These are phyloP conservation scores for Rhagium mordax DNA, from an alignment of 2,888 invertebrate genomes.

Conservation along the genomic window DNA sequence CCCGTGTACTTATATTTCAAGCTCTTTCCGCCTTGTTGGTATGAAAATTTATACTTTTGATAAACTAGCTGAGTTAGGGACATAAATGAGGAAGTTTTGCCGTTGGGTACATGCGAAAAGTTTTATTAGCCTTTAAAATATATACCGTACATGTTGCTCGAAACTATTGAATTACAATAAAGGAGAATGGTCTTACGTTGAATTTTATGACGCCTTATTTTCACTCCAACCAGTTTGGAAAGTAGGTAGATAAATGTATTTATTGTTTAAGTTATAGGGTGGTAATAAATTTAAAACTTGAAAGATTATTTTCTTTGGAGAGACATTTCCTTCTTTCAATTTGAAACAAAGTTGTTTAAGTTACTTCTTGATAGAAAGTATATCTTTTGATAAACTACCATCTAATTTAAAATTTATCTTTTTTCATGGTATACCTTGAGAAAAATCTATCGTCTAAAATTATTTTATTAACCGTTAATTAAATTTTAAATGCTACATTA, in stretches of 20 bases:
- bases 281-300: slow-evolving; percentile 37
- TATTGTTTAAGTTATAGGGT: slow-evolving; percentile 41
- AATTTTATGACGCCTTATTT: slow-evolving; percentile 24
- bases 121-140: slow-evolving; percentile 34
- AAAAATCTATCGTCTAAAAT: neutral
- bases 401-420: neutral
- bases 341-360: slow-evolving; percentile 32
- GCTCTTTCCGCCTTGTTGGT: slow-evolving; percentile 2
- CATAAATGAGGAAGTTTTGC: slow-evolving; percentile 35
- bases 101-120: slow-evolving; percentile 7
- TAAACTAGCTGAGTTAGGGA: slow-evolving; percentile 29
- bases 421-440: neutral
- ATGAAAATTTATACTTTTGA: slow-evolving; percentile 32
- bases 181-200: slow-evolving; percentile 27
- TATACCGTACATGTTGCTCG: slow-evolving; percentile 12
- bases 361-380: neutral
- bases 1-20: neutral
- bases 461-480: neutral
- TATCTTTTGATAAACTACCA: neutral
- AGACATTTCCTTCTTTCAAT: slow-evolving; percentile 25
- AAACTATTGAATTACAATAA: slow-evolving; percentile 39
- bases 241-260: slow-evolving; percentile 40
- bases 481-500: no score
- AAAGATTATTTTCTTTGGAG: slow-evolving; percentile 20
- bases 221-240: slow-evolving; percentile 27